phyloP scores from a whole-genome alignment of 1,140 invertebrate species.

The Drosophila pachea region DNA sequence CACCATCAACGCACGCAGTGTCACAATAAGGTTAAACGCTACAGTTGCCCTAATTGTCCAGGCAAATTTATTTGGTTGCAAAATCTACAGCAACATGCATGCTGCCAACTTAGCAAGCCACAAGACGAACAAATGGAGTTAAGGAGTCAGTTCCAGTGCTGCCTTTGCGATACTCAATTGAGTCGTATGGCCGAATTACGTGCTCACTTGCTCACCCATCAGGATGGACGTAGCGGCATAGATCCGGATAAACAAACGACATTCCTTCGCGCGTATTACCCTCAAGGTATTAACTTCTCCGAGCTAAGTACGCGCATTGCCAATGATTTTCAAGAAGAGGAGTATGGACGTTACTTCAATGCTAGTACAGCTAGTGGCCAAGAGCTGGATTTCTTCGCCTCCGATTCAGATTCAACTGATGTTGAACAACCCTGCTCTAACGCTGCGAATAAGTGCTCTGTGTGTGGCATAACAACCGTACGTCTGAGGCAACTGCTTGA shows the following conservation, averaged over 20 bases:
- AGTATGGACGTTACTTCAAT: constrained; percentile 64
- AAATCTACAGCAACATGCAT: constrained; percentile 59
- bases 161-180: constrained; percentile 46
- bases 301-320: constrained; percentile 49
- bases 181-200: constrained; percentile 47
- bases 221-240: constrained; percentile 49
- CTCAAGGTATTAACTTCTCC: constrained; percentile 30
- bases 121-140: not conserved
- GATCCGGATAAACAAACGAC: constrained; percentile 22
- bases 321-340: constrained; percentile 51
- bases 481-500: constrained; percentile 34
- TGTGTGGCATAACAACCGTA: constrained; percentile 38
- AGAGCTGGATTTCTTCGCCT: constrained; percentile 66
- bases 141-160: constrained; percentile 44
- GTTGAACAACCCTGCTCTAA: not conserved
- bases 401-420: constrained; percentile 46
- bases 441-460: constrained; percentile 36
- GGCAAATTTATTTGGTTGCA: constrained; percentile 71
- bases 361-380: constrained; percentile 57
- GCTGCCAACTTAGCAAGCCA: constrained; percentile 20
- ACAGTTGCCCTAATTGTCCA: constrained; percentile 59
- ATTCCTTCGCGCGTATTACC: constrained; percentile 50
- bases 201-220: constrained; percentile 47
- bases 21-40: constrained; percentile 40
- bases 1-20: constrained; percentile 61